These are phyloP conservation scores for Ophonus ardosiacus DNA, from an alignment of 2,888 invertebrate species.

Conservation along the genomic window DNA sequence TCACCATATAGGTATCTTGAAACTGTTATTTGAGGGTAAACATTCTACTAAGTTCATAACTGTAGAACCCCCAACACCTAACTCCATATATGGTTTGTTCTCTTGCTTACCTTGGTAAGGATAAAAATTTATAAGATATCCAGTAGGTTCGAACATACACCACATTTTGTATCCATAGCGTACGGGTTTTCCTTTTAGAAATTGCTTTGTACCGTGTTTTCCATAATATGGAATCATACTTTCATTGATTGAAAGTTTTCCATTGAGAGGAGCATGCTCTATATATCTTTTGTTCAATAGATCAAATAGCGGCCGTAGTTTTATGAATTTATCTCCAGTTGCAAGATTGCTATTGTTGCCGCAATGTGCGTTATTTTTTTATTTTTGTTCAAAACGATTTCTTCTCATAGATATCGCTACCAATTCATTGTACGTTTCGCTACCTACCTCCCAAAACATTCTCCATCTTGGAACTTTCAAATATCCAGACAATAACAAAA, in stretches of 20 bases:
- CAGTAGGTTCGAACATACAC: constrained; percentile 62
- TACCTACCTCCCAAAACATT: constrained; percentile 13
- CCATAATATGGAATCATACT: constrained; percentile 66
- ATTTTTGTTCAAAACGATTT: constrained; percentile 22
- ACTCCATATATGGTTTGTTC: too few species aligned
- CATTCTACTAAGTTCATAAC: too few species aligned
- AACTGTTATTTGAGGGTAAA: too few species aligned
- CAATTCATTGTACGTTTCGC: constrained; percentile 1
- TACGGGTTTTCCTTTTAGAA: constrained; percentile 65
- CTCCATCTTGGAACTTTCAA: constrained; percentile 4
- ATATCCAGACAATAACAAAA: constrained; percentile 33
- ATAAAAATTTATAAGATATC: constrained; percentile 65
- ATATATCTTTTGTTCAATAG: background rate
- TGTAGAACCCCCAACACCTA: too few species aligned
- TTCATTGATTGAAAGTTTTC: constrained; percentile 1
- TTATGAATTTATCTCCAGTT: constrained; percentile 16
- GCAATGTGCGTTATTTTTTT: constrained; percentile 19
- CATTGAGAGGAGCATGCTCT: background rate
- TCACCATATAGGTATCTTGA: too few species aligned
- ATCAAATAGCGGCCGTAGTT: constrained; percentile 5
- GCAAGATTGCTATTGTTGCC: background rate
- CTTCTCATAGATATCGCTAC: constrained; percentile 11
- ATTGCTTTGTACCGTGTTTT: constrained; percentile 64
- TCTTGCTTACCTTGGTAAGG: constrained; percentile 61
- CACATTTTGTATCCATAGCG: constrained; percentile 64